Evolutionary conservation across 2,888 invertebrate species (phyloP).

Genomic region (Xiphydria camelus): DNA sequence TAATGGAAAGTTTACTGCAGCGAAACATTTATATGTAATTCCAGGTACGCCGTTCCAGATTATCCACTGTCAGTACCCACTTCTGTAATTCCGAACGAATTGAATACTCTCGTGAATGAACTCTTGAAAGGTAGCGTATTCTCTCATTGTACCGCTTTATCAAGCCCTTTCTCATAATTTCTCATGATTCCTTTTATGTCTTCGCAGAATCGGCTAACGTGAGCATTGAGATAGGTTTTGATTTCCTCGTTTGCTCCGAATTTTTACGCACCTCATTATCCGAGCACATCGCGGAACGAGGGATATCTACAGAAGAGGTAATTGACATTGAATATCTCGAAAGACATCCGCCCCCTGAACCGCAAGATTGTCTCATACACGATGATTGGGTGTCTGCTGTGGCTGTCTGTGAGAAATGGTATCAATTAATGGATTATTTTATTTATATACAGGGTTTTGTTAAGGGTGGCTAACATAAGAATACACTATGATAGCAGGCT

Average conservation of each 20-base stretch:
- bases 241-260: slow-evolving; percentile 86
- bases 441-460: slow-evolving; percentile 10
- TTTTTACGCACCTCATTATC: slow-evolving; percentile 72
- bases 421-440: slow-evolving; percentile 26
- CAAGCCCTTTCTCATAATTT: slow-evolving; percentile 6
- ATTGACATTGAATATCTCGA: slow-evolving; percentile 91
- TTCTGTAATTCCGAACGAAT: slow-evolving; percentile 68
- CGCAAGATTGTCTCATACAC: slow-evolving; percentile 88
- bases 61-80: slow-evolving; percentile 82
- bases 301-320: slow-evolving; percentile 79
- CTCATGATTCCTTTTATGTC: slow-evolving; percentile 4
- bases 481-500: slow-evolving; percentile 5
- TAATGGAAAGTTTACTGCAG: too few relatives aligned
- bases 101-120: slow-evolving; percentile 81
- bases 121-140: slow-evolving; percentile 65
- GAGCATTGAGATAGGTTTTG: slow-evolving; percentile 70
- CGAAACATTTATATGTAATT: too few relatives aligned
- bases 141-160: background rate
- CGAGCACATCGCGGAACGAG: slow-evolving; percentile 77
- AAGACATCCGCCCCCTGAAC: slow-evolving; percentile 87
- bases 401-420: slow-evolving; percentile 72
- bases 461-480: background rate
- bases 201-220: slow-evolving; percentile 43
- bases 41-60: slow-evolving; percentile 85
- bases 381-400: slow-evolving; percentile 98